phyloP scores from a whole-genome alignment of 2,888 invertebrate species.

The Caradrina kadenii region DNA sequence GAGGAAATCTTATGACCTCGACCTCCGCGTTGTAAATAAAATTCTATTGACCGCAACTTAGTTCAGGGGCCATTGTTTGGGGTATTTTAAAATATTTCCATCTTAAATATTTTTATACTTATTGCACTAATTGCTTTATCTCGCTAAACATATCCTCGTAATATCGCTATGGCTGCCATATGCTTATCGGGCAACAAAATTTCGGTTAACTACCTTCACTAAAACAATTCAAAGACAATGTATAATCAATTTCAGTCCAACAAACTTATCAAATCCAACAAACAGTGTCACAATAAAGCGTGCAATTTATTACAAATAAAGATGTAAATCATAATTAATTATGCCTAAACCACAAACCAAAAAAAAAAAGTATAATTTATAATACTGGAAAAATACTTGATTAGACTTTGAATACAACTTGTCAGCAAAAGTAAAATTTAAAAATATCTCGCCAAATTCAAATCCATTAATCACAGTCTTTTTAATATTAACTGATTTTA shows the following conservation, averaged over 20 bases:
- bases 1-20: slow-evolving; percentile 37
- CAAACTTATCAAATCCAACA: slow-evolving; percentile 46
- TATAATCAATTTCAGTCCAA: slow-evolving; percentile 44
- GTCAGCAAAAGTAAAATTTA: slow-evolving; percentile 39
- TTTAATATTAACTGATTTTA: slow-evolving; percentile 37
- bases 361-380: slow-evolving; percentile 56
- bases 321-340: slow-evolving; percentile 21
- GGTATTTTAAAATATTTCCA: slow-evolving; percentile 23
- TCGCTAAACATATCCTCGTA: slow-evolving; percentile 30
- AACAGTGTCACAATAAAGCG: slow-evolving; percentile 49
- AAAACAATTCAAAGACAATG: slow-evolving; percentile 34
- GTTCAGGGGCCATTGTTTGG: slow-evolving; percentile 13
- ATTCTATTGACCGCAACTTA: slow-evolving; percentile 24
- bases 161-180: slow-evolving; percentile 52
- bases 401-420: slow-evolving; percentile 36
- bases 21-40: slow-evolving; percentile 43
- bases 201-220: slow-evolving; percentile 20
- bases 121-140: slow-evolving; percentile 35
- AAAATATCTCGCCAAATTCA: slow-evolving; percentile 44
- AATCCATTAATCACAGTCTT: slow-evolving; percentile 61
- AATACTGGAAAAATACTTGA: slow-evolving; percentile 66
- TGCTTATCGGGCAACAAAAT: slow-evolving; percentile 47
- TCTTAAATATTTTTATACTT: slow-evolving; percentile 28
- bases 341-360: slow-evolving; percentile 26
- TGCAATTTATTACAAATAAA: slow-evolving; percentile 43